phyloP scores from a whole-genome alignment of 1,140 invertebrate species.

The Danaus plexippus region DNA sequence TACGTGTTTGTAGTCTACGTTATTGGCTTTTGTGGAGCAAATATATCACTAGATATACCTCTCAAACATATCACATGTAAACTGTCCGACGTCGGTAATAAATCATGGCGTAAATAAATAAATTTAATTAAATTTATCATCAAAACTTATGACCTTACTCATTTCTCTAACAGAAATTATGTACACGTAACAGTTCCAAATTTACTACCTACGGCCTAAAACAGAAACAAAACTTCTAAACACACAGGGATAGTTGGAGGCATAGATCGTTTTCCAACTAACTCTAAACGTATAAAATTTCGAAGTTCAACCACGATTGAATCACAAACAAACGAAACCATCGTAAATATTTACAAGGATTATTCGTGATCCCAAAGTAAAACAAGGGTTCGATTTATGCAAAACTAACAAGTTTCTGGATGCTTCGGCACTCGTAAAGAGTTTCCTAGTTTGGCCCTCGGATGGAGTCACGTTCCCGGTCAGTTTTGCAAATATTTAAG shows the following conservation, averaged over 20 bases:
- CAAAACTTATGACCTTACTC: no score
- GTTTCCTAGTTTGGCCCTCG: conserved; percentile 18
- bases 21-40: conserved; percentile 54
- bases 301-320: conserved; percentile 4
- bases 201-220: no score
- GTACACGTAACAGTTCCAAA: no score
- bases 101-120: no score
- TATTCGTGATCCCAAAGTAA: conserved; percentile 22
- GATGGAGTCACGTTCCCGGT: conserved; percentile 36
- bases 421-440: conserved; percentile 28
- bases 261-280: background rate
- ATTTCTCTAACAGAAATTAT: no score
- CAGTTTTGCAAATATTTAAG: conserved; percentile 46
- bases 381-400: conserved; percentile 29
- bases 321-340: conserved; percentile 21
- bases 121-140: no score
- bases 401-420: conserved; percentile 29
- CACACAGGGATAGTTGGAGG: no score
- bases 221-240: no score
- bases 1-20: conserved; percentile 45
- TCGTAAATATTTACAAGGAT: conserved; percentile 21
- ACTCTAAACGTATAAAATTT: conserved; percentile 2
- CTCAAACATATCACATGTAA: background rate
- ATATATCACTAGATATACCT: conserved; percentile 29
- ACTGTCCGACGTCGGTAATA: conserved; percentile 5